These are phyloP conservation scores for Drosophila neocordata DNA, from an alignment of 1,140 invertebrate species.

Conservation along the genomic window DNA sequence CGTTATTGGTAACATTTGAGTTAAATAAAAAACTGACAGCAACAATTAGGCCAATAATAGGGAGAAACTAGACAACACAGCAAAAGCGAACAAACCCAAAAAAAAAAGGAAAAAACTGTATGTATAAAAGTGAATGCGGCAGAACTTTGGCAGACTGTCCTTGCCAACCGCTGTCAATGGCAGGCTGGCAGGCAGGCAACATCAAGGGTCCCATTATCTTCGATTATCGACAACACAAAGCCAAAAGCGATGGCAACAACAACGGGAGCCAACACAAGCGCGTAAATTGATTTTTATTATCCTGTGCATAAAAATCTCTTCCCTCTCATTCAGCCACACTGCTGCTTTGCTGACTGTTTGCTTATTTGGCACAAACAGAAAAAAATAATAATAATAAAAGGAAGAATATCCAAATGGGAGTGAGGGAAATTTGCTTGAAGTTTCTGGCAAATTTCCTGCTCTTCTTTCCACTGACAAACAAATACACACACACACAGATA, in stretches of 20 bases:
- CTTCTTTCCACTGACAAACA: conserved; percentile 52
- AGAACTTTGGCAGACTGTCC: conserved; percentile 20
- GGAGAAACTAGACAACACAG: conserved; percentile 38
- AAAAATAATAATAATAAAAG: conserved; percentile 8
- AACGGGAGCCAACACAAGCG: conserved; percentile 33
- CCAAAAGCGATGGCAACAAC: conserved; percentile 33
- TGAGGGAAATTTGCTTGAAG: conserved; percentile 18
- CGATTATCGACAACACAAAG: conserved; percentile 45
- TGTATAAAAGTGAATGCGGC: background rate
- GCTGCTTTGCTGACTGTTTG: conserved; percentile 13
- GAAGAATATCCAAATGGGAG: background rate
- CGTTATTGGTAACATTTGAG: conserved; percentile 34
- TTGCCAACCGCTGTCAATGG: conserved; percentile 47
- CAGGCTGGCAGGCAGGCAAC: conserved; percentile 17
- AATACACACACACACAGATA: conserved; percentile 44
- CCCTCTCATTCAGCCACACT: conserved; percentile 11
- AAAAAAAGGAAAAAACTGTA: background rate
- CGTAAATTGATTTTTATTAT: conserved; percentile 75
- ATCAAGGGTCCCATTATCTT: conserved; percentile 25
- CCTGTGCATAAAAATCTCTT: conserved; percentile 39
- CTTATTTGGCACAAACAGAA: conserved; percentile 20
- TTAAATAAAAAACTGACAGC: conserved; percentile 32
- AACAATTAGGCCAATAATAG: conserved; percentile 52
- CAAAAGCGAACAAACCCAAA: background rate
- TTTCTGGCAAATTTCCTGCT: conserved; percentile 56